A percentile compares a stretch with the other conserved stretches of the same genome.
Conservation (phyloP, 2,113 vertebrate genomes). For the Cheirogaleus medius region DNA sequence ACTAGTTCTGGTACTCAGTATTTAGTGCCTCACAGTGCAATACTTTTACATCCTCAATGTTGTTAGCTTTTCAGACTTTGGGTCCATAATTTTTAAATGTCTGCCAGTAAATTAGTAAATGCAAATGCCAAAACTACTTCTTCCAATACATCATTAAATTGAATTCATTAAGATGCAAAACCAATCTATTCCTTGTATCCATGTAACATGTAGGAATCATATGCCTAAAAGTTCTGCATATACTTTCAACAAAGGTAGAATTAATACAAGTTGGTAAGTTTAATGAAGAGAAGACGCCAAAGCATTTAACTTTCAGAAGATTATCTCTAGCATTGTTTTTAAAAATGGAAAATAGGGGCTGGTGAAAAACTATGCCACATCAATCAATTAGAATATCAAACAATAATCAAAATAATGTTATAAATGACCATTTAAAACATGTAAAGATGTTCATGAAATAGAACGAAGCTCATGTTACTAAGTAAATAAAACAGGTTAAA, state of each 20-base stretch:
- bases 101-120: conserved; percentile 9
- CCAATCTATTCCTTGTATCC: background rate
- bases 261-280: background rate
- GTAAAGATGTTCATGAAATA: conserved; percentile 1
- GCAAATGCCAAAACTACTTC: background rate
- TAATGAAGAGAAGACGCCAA: conserved; percentile 18
- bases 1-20: background rate
- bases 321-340: background rate
- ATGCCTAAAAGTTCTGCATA: background rate
- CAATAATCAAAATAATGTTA: conserved; percentile 18
- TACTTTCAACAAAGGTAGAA: conserved; percentile 11
- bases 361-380: background rate
- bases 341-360: background rate
- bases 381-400: background rate
- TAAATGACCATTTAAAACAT: conserved; percentile 1
- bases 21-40: background rate
- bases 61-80: conserved; percentile 39
- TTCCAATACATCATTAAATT: conserved; percentile 20
- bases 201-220: conserved; percentile 14
- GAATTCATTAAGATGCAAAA: conserved; percentile 38
- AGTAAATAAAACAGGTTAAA: background rate
- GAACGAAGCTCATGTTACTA: conserved; percentile 30
- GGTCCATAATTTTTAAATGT: conserved; percentile 23
- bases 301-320: conserved; percentile 26
- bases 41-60: background rate